Evolutionary conservation across 2,113 vertebrate genomes (phyloP), one percentile per base, ranked within the genome.

Genomic region (Morone saxatilis): DNA sequence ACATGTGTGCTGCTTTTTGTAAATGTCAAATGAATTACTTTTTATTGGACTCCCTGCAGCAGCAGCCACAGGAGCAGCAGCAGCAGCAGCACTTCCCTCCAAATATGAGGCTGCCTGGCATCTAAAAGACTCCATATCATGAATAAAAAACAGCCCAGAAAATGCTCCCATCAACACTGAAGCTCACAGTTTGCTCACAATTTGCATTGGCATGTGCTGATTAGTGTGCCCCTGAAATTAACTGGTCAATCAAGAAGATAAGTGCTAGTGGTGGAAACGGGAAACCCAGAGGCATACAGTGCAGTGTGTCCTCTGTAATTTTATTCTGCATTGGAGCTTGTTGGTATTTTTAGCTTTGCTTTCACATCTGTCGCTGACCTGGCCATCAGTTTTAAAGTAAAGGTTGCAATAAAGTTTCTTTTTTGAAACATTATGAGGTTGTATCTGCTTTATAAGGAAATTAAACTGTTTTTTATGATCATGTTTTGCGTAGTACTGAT

Each of bases 11-110:
- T 71, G 84, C 81, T 86, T 91, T 89, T 76, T 70, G 76, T 71
- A 84, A 80, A 83, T 81, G 81, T 85, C 86, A 85, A 74, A 78
- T 76, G 12, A 80, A 80, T 87, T 45, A 65, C 45, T 74, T 85
- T 80, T 71, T 60, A 70, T 83, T 86, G 68, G 67, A 63, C 54
- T 85, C 66, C 76, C 53, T 41, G 36, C 53, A 68, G 45, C 43
- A 63, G n/a, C 60, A 38, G 66, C 45, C 54, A 22, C 17, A 62
- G 19, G 2, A 31, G 31, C 31, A 31, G 31, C 31, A 65, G 43
- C 41, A 62, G 20, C 60, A 38, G 57, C n/a, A 40, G 77, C 78
- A 68, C 76, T 85, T 79, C 19, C 25, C 59, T 84, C 68, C 48
- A 43, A 60, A 59, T 43, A 47, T 20, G 65, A 67, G 40, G 48